Conservation (phyloP, 2,888 invertebrate genomes). For the Alcis repandata region DNA sequence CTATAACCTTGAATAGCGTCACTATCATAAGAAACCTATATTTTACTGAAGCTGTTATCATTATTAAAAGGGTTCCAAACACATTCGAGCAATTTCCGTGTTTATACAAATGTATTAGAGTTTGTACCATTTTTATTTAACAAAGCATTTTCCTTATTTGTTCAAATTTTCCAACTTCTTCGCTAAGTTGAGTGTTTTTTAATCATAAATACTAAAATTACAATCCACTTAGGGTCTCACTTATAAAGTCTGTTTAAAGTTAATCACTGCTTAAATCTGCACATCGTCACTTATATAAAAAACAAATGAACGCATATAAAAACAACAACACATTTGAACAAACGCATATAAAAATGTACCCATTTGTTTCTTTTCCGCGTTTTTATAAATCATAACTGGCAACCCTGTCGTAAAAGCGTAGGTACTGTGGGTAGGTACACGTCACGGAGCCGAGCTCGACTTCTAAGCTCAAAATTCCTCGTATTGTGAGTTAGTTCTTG, state of each 20-base stretch:
- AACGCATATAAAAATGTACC: too few relatives aligned
- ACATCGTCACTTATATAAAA: too few relatives aligned
- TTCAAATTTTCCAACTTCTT: not conserved
- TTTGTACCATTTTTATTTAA: not conserved
- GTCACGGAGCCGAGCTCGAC: constrained; percentile 29
- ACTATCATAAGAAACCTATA: not conserved
- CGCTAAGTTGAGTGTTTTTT: not conserved
- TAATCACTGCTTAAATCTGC: too few relatives aligned
- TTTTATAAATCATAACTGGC: not conserved
- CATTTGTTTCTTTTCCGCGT: not conserved
- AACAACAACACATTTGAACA: too few relatives aligned
- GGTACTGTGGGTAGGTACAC: not conserved
- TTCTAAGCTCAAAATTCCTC: constrained; percentile 32
- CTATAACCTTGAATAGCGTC: not conserved
- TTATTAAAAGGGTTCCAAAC: not conserved
- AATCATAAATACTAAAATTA: too few relatives aligned
- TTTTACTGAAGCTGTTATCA: not conserved
- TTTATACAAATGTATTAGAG: constrained; percentile 4
- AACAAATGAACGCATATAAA: too few relatives aligned
- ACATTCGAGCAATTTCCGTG: constrained; percentile 7
- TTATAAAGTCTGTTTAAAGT: too few relatives aligned
- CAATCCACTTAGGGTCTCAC: too few relatives aligned
- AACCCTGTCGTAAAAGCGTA: not conserved
- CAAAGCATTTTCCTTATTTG: not conserved
- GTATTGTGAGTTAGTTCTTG: constrained; percentile 34